Base-by-base conservation (phyloP, 2,113 vertebrate species). In the human (Homo sapiens) region DNA sequence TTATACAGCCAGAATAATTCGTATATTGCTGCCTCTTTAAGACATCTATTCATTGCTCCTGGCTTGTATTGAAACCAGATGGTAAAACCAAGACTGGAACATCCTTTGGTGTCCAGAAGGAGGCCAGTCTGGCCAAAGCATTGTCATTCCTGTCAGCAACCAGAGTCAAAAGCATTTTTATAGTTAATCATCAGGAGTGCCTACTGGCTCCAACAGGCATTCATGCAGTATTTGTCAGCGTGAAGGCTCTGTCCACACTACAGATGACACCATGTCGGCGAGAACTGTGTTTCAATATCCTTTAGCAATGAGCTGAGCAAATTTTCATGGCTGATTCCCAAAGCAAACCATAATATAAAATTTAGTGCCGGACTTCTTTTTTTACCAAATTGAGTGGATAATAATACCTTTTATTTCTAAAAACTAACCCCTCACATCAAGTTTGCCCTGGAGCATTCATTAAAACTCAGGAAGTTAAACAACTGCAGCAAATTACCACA, bases 111-210 rank as follows among this genome's bases (percentile, higher is more conserved):
- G 98, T 98, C 98, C 98, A 98, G 98, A 98, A 98, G 98, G 98
- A 98, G 97, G 94, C 98, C 98, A 98, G 98, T 98, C 98, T 99
- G 98, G 98, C 98, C 98, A 99, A 99, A 98, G 98, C 98, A 98
- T 98, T 99, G 98, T 98, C 98, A 98, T 98, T 98, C 98, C 98
- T 98, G 98, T 98, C 98, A 98, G 98, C 98, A 98, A 98, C 97
- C 98, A 98, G 97, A 99, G 98, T 98, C 97, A 98, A 98, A 99
- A 99, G 98, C 98, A 98, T 98, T 98, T 98, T 98, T 98, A 98
- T 98, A 97, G 97, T 97, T 98, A 98, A 98, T 98, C 98, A 97
- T 98, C 97, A 98, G 96, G 95, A 98, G 93, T 85, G 95, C 96
- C 25, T 97, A 96, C 95, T 92, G 87, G 96, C 97, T 97, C 93